phyloP scores from a whole-genome alignment of 2,888 invertebrate genomes.

The Rhagophthalmus giganteus region DNA sequence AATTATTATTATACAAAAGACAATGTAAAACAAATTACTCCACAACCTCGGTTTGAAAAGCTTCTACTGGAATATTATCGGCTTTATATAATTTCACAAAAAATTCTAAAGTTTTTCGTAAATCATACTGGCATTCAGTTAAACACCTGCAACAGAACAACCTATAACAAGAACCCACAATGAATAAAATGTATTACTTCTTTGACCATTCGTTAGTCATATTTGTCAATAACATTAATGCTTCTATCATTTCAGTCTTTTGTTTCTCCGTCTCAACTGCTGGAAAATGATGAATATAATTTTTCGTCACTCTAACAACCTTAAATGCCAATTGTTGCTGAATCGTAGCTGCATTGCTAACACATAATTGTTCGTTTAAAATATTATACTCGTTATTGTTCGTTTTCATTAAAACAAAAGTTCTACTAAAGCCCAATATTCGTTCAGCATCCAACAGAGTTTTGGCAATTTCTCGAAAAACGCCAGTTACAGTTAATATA shows the following conservation, averaged over 20 bases:
- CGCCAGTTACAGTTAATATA: conserved; percentile 66
- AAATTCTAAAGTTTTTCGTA: conserved; percentile 57
- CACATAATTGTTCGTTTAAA: conserved; percentile 67
- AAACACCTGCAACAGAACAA: conserved; percentile 61
- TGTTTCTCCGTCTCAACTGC: conserved; percentile 39
- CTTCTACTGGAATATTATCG: conserved; percentile 47
- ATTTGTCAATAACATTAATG: conserved; percentile 43
- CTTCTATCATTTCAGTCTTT: conserved; percentile 40
- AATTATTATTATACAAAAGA: no score
- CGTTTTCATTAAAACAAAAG: conserved; percentile 59
- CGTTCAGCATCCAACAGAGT: conserved; percentile 58
- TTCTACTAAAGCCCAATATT: conserved; percentile 61
- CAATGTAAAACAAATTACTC: no score
- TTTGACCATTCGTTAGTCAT: conserved; percentile 47
- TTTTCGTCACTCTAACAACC: conserved; percentile 32
- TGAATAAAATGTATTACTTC: conserved; percentile 39
- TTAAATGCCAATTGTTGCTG: conserved; percentile 45
- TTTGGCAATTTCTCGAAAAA: conserved; percentile 64
- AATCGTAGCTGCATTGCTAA: conserved; percentile 56
- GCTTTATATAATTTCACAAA: conserved; percentile 54
- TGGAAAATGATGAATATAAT: conserved; percentile 29
- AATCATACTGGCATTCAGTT: conserved; percentile 66
- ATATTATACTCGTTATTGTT: conserved; percentile 63
- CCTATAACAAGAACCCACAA: conserved; percentile 2
- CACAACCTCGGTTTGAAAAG: conserved; percentile 33